Evolutionary conservation across 2,113 vertebrate species (phyloP).

Genomic region (Nothoprocta pentlandii): DNA sequence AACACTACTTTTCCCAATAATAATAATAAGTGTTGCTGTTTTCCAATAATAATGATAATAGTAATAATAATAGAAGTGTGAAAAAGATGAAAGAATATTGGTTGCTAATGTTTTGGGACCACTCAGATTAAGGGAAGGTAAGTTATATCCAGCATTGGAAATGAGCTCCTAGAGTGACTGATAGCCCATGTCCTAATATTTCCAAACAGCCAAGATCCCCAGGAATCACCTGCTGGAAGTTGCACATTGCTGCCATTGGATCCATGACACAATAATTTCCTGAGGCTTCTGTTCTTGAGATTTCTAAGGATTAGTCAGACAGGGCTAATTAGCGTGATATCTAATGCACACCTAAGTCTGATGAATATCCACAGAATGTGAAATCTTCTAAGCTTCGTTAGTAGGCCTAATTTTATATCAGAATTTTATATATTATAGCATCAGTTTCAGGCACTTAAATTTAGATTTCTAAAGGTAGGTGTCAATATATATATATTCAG

Average conservation of each 20-base stretch:
- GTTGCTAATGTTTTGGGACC: slow-evolving; percentile 3
- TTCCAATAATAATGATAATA: too few species aligned
- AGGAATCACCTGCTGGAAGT: neutral
- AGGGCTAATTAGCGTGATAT: neutral
- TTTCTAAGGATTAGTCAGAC: neutral
- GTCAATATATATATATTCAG: neutral
- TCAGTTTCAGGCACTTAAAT: neutral
- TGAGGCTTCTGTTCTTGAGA: neutral
- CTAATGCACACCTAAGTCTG: neutral
- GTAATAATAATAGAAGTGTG: slow-evolving; percentile 2
- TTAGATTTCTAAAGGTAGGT: neutral
- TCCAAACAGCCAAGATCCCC: neutral
- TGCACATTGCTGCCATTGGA: neutral
- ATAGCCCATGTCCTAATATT: neutral
- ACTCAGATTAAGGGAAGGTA: neutral
- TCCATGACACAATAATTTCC: neutral
- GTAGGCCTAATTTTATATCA: neutral
- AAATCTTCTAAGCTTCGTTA: neutral
- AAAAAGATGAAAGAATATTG: slow-evolving; percentile 35
- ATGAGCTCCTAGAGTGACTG: neutral
- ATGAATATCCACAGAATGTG: neutral
- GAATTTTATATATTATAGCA: neutral
- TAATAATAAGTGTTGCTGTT: too few species aligned
- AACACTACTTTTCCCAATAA: neutral
- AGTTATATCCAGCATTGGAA: neutral